A percentile compares a stretch with the other conserved stretches of the same genome.
These are phyloP conservation scores for Numida meleagris DNA, from an alignment of 2,113 vertebrate genomes.

Conservation along the genomic window DNA sequence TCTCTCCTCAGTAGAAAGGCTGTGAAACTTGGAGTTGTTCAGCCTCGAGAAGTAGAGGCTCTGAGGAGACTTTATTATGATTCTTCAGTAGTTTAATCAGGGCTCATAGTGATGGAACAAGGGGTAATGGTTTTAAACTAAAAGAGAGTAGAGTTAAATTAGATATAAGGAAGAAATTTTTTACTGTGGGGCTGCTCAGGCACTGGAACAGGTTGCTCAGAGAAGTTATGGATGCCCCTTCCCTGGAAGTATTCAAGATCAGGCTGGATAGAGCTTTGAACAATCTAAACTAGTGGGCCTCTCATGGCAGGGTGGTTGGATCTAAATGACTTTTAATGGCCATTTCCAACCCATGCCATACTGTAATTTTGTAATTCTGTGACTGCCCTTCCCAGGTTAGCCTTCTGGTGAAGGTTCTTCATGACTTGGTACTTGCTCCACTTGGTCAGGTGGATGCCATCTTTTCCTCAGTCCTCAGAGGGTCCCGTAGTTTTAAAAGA, in stretches of 20 bases:
- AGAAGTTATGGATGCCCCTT: not conserved
- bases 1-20: not conserved
- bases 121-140: not conserved
- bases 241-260: not conserved
- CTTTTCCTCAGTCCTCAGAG: not conserved
- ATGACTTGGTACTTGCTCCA: not conserved
- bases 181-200: not conserved
- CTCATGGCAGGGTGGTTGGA: not conserved
- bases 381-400: not conserved
- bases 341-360: not conserved
- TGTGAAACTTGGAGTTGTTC: not conserved
- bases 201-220: not conserved
- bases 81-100: not conserved
- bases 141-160: not conserved
- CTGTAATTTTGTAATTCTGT: not conserved
- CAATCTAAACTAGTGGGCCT: not conserved
- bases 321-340: not conserved
- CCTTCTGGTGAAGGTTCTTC: not conserved
- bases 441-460: not conserved
- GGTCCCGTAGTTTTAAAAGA: not conserved
- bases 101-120: not conserved
- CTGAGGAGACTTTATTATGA: not conserved
- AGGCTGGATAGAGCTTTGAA: not conserved
- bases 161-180: not conserved
- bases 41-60: not conserved